Percentiles rank a stretch among this genome's conserved stretches.
These are phyloP conservation scores for Drosophila sucinea DNA, from an alignment of 1,140 invertebrate species.

Conservation along the genomic window DNA sequence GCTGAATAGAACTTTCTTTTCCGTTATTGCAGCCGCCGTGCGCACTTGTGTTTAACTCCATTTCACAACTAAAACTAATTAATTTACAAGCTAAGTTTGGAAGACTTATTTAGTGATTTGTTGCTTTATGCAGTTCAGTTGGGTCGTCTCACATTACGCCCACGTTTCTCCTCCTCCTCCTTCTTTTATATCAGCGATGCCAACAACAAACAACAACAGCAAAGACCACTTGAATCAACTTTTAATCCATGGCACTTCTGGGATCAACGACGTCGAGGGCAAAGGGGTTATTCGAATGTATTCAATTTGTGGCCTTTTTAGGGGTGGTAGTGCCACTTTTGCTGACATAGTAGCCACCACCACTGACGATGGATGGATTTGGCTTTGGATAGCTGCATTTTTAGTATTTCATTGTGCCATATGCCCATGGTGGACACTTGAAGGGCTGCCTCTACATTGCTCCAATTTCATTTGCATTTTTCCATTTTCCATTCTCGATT, in stretches of 20 bases:
- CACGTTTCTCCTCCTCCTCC: not conserved
- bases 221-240: conserved; percentile 20
- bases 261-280: not conserved
- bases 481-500: not conserved
- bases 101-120: conserved; percentile 83
- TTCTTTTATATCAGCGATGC: not conserved
- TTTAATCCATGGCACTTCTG: conserved; percentile 45
- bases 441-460: conserved; percentile 43
- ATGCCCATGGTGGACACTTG: conserved; percentile 49
- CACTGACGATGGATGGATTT: not conserved
- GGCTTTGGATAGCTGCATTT: conserved; percentile 40
- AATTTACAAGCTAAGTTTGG: conserved; percentile 70
- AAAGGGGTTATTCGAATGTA: conserved; percentile 21
- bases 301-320: conserved; percentile 16
- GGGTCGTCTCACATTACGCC: conserved; percentile 13
- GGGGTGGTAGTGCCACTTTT: conserved; percentile 31
- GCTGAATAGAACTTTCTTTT: conserved; percentile 29
- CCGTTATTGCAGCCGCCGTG: conserved; percentile 27
- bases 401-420: conserved; percentile 10
- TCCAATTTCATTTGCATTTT: not conserved
- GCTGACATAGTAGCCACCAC: conserved; percentile 39
- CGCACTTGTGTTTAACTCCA: conserved; percentile 35
- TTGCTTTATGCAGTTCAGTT: conserved; percentile 61
- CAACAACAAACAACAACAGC: conserved; percentile 16
- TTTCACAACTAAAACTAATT: conserved; percentile 52